Base-by-base conservation (phyloP, 2,888 invertebrate species). In the Agonopterix heracliana region DNA sequence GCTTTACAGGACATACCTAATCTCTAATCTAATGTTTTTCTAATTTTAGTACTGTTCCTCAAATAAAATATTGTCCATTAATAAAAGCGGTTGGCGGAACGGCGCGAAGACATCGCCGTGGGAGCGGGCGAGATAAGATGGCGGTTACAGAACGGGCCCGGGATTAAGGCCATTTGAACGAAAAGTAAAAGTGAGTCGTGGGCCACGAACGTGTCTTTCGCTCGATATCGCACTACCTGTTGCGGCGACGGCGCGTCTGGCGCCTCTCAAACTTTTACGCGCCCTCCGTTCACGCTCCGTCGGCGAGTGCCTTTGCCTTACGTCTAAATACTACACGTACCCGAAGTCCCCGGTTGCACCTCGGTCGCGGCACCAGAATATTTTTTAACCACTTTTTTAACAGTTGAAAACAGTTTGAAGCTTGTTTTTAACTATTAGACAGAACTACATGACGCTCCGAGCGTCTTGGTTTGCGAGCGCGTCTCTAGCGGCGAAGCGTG, bases 191-290 rank as follows among this genome's bases (percentile, higher is more conserved):
- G 68, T 70, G 35, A n/a, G 46, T 5, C 35, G 35, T 35, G 35
- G 10, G 11, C 26, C 44, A 38, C 34, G 12, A 46, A 14, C 42
- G 47, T 65, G 66, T 68, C 66, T 59, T 57, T 47, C 78, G 80
- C 76, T 81, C 81, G 74, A 81, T 82, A 83, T 64, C 64, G 63
- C 55, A 66, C 71, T 75, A 81, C 81, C 81, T 81, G 81, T 82
- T 82, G 82, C 81, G 75, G 66, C 72, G 71, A 68, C 76, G 71
- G 68, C 76, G 73, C 73, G 41, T 71, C 68, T 69, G 41, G 40
- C 41, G 45, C 45, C 26, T 9, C 66, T 64, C 62, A 80, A 83
- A 81, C 72, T 83, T 81, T 81, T 75, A 71, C 73, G 71, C 77
- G 77, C 69, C 62, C 65, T 65, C 57, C 63, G 56, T 64, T 61